Evolutionary conservation across 2,113 vertebrate genomes (phyloP).

Genomic region (Dinomys branickii): DNA sequence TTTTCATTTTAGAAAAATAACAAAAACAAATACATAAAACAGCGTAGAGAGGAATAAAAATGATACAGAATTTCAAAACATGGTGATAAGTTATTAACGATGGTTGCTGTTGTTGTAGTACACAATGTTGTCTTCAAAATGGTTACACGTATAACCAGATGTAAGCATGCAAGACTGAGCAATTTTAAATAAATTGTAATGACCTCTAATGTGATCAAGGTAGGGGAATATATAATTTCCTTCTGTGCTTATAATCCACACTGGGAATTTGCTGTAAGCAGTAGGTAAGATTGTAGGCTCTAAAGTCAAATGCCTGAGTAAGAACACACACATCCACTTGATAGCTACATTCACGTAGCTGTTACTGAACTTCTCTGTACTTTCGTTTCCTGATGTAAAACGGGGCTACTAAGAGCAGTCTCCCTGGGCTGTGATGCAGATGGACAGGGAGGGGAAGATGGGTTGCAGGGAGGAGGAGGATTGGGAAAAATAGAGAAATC

Average conservation of each 20-base stretch:
- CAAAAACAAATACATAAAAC: too few species aligned
- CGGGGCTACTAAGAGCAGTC: not conserved
- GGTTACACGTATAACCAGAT: too few species aligned
- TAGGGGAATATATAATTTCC: not conserved
- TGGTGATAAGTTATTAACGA: too few species aligned
- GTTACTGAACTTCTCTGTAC: not conserved
- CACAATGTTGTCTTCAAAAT: too few species aligned
- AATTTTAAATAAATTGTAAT: not conserved
- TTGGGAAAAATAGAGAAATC: not conserved
- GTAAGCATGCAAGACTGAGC: too few species aligned
- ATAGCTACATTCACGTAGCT: not conserved
- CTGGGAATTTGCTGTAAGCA: not conserved
- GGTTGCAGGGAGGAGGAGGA: not conserved
- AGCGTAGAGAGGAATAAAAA: too few species aligned
- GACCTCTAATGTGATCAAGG: not conserved
- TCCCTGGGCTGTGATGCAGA: not conserved
- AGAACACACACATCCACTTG: not conserved
- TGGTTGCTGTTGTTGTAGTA: too few species aligned
- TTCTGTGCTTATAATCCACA: not conserved
- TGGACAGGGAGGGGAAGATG: not conserved
- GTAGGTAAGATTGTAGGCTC: not conserved
- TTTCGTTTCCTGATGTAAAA: not conserved
- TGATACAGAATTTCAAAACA: too few species aligned
- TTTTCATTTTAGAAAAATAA: too few species aligned
- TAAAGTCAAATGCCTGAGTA: not conserved